Evolutionary conservation across 2,888 invertebrate species (phyloP).

Genomic region (Machimus atricapillus): DNA sequence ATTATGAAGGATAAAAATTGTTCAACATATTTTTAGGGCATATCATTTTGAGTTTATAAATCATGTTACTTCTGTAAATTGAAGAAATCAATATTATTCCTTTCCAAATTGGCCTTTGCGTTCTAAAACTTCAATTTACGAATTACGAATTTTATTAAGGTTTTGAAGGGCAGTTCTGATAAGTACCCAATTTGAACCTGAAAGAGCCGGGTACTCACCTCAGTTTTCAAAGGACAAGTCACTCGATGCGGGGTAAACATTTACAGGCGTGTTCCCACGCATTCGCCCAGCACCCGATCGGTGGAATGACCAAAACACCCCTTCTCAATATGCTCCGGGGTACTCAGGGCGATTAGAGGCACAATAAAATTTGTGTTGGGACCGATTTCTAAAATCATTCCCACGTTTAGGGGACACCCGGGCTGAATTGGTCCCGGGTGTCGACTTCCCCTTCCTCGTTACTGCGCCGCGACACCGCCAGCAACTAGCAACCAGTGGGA

Average conservation of each 20-base stretch:
- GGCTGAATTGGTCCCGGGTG: conserved; percentile 14
- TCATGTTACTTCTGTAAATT: too few relatives aligned
- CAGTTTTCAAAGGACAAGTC: not conserved
- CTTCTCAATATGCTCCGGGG: conserved; percentile 14
- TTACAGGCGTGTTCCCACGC: not conserved
- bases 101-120: not conserved
- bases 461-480: not conserved
- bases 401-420: conserved; percentile 41
- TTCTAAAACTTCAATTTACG: not conserved
- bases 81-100: not conserved
- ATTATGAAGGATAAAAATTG: too few relatives aligned
- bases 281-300: not conserved
- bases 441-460: conserved; percentile 37
- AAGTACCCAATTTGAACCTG: not conserved
- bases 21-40: too few relatives aligned
- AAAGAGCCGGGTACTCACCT: not conserved
- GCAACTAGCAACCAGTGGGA: not conserved
- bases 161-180: not conserved
- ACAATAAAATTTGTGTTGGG: conserved; percentile 39
- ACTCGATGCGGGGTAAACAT: not conserved
- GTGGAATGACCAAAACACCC: conserved; percentile 7
- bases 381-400: conserved; percentile 42
- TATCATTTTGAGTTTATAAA: too few relatives aligned
- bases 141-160: not conserved
- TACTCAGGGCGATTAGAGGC: not conserved